These are phyloP conservation scores for Loriculus beryllinus DNA, from an alignment of 2,797 vertebrate species.

Conservation along the genomic window DNA sequence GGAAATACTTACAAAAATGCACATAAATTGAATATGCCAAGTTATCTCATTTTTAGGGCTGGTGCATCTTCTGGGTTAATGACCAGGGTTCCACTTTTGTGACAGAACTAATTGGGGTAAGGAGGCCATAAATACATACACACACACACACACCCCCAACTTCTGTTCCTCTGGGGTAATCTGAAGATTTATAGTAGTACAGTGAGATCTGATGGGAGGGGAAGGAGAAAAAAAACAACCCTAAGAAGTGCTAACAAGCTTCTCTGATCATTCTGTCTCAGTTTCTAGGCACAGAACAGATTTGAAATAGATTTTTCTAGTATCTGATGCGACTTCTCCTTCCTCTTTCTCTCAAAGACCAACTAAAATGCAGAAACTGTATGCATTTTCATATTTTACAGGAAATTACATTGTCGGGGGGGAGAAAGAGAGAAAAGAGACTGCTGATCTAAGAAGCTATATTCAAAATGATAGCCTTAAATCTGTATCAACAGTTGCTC, in stretches of 20 bases:
- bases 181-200: background rate
- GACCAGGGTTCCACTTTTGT: background rate
- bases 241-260: background rate
- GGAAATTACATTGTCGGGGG: background rate
- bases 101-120: conserved; percentile 35
- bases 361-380: background rate
- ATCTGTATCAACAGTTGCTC: background rate
- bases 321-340: background rate
- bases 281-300: background rate
- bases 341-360: background rate
- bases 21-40: conserved; percentile 50
- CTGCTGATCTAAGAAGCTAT: background rate
- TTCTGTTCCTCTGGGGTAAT: background rate
- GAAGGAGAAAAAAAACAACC: background rate
- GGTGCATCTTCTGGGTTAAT: conserved; percentile 33
- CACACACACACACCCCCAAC: no score
- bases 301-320: background rate
- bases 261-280: background rate
- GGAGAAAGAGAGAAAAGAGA: background rate
- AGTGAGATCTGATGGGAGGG: background rate
- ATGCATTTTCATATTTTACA: background rate
- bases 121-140: background rate
- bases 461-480: background rate
- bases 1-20: conserved; percentile 45
- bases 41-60: conserved; percentile 7